Conservation (phyloP, 2,888 invertebrate genomes). For the Venusia cambrica region DNA sequence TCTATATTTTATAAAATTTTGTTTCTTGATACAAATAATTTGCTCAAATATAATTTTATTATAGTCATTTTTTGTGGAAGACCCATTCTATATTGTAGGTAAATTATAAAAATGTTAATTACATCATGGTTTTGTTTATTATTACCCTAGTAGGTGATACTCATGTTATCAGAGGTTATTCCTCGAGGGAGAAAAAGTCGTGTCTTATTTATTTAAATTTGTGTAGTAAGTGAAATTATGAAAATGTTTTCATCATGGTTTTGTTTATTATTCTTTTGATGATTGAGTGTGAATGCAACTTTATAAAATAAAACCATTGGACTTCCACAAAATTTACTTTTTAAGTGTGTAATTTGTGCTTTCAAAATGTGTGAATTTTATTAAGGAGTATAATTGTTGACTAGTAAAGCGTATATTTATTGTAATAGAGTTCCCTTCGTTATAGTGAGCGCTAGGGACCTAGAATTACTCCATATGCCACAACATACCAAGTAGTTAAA, state of each 20-base stretch:
- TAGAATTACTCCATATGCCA: slow-evolving; percentile 21
- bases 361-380: slow-evolving; percentile 52
- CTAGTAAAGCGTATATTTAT: slow-evolving; percentile 75
- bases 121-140: too few relatives aligned
- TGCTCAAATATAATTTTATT: neutral
- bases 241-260: too few relatives aligned
- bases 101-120: too few relatives aligned
- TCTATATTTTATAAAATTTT: slow-evolving; percentile 12
- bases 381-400: slow-evolving; percentile 37
- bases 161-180: too few relatives aligned
- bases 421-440: slow-evolving; percentile 51
- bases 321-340: slow-evolving; percentile 21
- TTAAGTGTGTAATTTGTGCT: slow-evolving; percentile 45
- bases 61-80: slow-evolving; percentile 17
- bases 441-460: slow-evolving; percentile 17
- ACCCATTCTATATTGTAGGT: too few relatives aligned
- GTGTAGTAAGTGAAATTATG: too few relatives aligned
- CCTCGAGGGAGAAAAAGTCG: too few relatives aligned
- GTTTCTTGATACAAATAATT: neutral
- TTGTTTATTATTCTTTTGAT: too few relatives aligned
- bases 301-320: slow-evolving; percentile 16
- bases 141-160: too few relatives aligned
- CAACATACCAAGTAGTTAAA: slow-evolving; percentile 31
- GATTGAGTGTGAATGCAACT: slow-evolving; percentile 8
- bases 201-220: too few relatives aligned